These are phyloP conservation scores for Atrichornis clamosus DNA, from an alignment of 2,113 vertebrate genomes.

Conservation along the genomic window DNA sequence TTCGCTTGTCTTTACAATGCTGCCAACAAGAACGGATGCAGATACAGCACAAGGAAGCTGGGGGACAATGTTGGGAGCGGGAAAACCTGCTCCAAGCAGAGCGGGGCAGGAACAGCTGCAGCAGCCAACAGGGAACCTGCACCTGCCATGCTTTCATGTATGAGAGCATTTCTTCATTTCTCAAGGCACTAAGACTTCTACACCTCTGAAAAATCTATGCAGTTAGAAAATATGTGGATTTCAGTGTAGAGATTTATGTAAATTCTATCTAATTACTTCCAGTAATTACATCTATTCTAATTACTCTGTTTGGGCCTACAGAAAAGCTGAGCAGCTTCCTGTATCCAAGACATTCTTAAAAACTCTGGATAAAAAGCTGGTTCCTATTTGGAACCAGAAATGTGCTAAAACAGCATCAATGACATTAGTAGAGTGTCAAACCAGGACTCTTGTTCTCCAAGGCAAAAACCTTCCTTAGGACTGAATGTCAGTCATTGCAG, in stretches of 20 bases:
- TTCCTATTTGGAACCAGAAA: not conserved
- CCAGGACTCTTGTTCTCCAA: not conserved
- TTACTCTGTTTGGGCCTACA: not conserved
- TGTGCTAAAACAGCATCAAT: not conserved
- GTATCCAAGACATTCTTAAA: not conserved
- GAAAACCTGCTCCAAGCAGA: not conserved
- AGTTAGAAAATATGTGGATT: not conserved
- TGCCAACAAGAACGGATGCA: not conserved
- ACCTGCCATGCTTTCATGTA: not conserved
- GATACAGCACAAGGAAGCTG: not conserved
- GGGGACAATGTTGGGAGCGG: not conserved
- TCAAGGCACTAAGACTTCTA: not conserved
- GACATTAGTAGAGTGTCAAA: not conserved
- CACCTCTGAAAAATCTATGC: not conserved
- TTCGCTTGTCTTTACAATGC: fast-evolving
- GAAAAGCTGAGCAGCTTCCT: not conserved
- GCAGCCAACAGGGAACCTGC: not conserved
- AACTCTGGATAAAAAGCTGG: not conserved
- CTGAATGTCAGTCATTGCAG: not conserved
- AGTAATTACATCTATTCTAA: not conserved
- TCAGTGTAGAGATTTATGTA: not conserved
- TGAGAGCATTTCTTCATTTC: not conserved
- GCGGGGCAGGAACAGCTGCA: fast-evolving
- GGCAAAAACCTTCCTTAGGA: not conserved
- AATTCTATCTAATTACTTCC: not conserved